These are phyloP conservation scores for Quadroppia sp. DNA, from an alignment of 2,888 invertebrate species.

Conservation along the genomic window DNA sequence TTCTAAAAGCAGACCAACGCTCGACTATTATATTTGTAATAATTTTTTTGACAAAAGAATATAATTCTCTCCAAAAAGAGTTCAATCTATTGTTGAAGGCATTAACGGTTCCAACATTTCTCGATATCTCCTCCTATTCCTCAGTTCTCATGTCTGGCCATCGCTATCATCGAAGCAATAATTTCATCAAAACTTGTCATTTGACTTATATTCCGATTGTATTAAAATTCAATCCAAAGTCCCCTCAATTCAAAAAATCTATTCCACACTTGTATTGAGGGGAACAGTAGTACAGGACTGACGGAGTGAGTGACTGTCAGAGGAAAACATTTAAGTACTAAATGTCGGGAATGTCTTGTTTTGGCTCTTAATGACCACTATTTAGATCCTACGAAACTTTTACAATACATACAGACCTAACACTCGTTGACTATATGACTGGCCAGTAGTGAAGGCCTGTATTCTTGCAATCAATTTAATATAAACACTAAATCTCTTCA, in stretches of 20 bases:
- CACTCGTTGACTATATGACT: not conserved
- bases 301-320: no score
- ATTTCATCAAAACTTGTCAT: conserved; percentile 34
- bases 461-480: conserved; percentile 24
- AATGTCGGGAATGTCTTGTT: conserved; percentile 28
- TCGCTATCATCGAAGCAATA: conserved; percentile 17
- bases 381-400: conserved; percentile 26
- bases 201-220: not conserved
- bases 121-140: conserved; percentile 24
- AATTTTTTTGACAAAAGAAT: conserved; percentile 28
- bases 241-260: conserved; percentile 19
- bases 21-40: conserved; percentile 21
- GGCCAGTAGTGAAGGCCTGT: not conserved
- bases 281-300: not conserved
- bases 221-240: conserved; percentile 22
- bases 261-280: not conserved
- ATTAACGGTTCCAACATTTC: not conserved
- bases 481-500: conserved; percentile 20
- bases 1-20: conserved; percentile 26
- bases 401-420: conserved; percentile 21
- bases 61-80: conserved; percentile 28
- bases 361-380: conserved; percentile 36
- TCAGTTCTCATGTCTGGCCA: not conserved
- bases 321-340: conserved; percentile 26
- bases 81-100: conserved; percentile 2